phyloP scores from a whole-genome alignment of 2,888 invertebrate species.

The Cephus rjabovi region DNA sequence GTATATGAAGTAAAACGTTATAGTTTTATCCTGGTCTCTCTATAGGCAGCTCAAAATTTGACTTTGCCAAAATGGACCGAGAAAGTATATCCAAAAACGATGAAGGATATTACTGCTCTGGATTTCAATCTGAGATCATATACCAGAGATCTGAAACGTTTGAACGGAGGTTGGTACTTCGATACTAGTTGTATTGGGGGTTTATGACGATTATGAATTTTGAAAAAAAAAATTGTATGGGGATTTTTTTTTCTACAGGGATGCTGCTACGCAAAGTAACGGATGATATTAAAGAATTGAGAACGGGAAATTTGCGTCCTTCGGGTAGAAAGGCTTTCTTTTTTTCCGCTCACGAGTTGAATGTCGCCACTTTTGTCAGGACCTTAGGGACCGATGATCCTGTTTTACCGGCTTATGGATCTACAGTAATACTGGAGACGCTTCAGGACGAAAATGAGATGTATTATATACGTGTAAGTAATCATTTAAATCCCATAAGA shows the following conservation, averaged over 20 bases:
- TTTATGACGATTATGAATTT: background rate
- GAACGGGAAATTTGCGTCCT: conserved; percentile 36
- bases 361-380: conserved; percentile 49
- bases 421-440: conserved; percentile 56
- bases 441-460: conserved; percentile 43
- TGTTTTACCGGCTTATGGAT: conserved; percentile 51
- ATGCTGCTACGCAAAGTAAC: conserved; percentile 50
- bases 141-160: conserved; percentile 57
- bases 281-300: conserved; percentile 46
- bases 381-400: conserved; percentile 53
- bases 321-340: conserved; percentile 52
- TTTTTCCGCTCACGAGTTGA: conserved; percentile 53
- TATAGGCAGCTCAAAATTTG: conserved; percentile 52
- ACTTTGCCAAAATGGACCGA: conserved; percentile 67
- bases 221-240: background rate
- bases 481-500: background rate
- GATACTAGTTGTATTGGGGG: background rate
- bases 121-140: conserved; percentile 63
- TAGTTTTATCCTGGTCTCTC: background rate
- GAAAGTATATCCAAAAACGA: conserved; percentile 58
- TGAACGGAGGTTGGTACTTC: conserved; percentile 60
- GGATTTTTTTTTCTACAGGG: conserved; percentile 33
- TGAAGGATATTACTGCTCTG: conserved; percentile 60
- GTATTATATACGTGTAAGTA: conserved; percentile 50
- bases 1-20: background rate